Evolutionary conservation across 2,888 invertebrate genomes (phyloP), one percentile per base, ranked within the genome.

Genomic region (Conus canariensis): DNA sequence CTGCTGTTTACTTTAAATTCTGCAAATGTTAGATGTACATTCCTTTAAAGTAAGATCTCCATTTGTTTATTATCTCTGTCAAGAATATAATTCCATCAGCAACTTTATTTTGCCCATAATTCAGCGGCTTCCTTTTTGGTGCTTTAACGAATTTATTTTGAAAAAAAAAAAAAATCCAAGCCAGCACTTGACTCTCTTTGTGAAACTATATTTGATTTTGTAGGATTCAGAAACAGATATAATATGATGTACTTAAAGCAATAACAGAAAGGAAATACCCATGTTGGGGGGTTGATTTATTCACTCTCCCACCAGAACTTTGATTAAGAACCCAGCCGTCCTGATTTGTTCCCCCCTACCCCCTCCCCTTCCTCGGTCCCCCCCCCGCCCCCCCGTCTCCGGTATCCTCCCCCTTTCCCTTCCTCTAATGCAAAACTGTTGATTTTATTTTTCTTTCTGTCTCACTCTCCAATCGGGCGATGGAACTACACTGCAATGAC

Each of bases 1-100:
- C 86, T 86, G 86, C 86, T 86, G 86, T 86, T 64, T 85, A 22
- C 60, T 85, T 60, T 86, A 7, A 86, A 86, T 86, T 86, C 67
- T 25, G 45, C 30, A 45, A 86, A 64, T 67, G 86, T 67, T 67
- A 86, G 86, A 83, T 83, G 19, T 19, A 83, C 82, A 83, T 83
- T 83, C 82, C 82, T 83, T 19, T 58, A 83, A 83, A 16, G n/a
- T 83, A 56, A 83, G 82, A 83, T 83, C 82, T 83, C 82, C 58
- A 19, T 30, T 30, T 45, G 64, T 64, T 64, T 10, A 64, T 82
- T 56, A 58, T 82, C 19, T 82, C 56, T 56, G 10, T 83, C 82
- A 83, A 58, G 58, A 80, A 30, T 30, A 58, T 83, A 19, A 83
- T 83, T 83, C 58, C 82, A 83, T 58, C 82, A 58, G 2, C 77